Percentiles rank a stretch among this genome's conserved stretches.
These are phyloP conservation scores for Rhegmatorhina hoffmannsi DNA, from an alignment of 2,113 vertebrate species.

Conservation along the genomic window DNA sequence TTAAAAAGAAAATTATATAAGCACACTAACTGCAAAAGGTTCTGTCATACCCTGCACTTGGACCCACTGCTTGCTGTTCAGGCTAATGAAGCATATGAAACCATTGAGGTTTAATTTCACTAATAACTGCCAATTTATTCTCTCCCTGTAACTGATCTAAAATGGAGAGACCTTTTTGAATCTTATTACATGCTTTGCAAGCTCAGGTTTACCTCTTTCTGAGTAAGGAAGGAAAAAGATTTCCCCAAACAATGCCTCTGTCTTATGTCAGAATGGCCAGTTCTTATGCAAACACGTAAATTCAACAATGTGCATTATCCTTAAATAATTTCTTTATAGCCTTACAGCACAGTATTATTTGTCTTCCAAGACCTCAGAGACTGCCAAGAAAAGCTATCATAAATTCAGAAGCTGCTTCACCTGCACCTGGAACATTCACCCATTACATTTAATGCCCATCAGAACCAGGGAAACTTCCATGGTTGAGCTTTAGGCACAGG, in stretches of 20 bases:
- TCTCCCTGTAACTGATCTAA: neutral
- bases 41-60: neutral
- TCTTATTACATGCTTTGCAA: neutral
- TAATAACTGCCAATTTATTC: neutral
- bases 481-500: too few species aligned
- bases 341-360: neutral
- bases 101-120: neutral
- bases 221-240: neutral
- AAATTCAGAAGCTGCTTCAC: neutral
- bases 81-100: constrained; percentile 2
- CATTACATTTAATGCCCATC: neutral
- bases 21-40: neutral
- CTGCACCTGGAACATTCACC: neutral
- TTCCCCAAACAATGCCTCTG: neutral
- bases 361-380: neutral
- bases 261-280: neutral
- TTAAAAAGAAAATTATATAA: neutral
- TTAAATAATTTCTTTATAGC: neutral
- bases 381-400: neutral
- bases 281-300: neutral
- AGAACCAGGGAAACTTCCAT: too few species aligned
- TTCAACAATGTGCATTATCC: neutral
- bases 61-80: neutral
- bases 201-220: neutral
- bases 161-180: neutral